Evolutionary conservation across 2,797 vertebrate genomes (phyloP).

Genomic region (Poeciliopsis gracilis): DNA sequence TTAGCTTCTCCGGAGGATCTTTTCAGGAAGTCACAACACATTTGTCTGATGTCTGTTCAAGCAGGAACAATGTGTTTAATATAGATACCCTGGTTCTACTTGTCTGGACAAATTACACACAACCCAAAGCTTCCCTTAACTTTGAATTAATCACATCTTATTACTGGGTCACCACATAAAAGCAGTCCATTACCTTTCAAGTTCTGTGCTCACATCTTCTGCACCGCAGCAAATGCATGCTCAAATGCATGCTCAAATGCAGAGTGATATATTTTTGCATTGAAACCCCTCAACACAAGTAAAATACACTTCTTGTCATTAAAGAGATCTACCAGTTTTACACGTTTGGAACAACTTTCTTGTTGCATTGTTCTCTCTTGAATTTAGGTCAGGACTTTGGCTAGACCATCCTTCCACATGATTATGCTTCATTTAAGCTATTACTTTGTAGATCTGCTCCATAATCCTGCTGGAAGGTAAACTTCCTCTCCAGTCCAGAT

Average conservation of each 20-base stretch:
- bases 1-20: slow-evolving; percentile 56
- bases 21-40: slow-evolving; percentile 58
- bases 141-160: slow-evolving; percentile 62
- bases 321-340: neutral
- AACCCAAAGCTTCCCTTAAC: slow-evolving; percentile 63
- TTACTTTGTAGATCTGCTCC: neutral
- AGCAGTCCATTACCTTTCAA: slow-evolving; percentile 37
- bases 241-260: neutral
- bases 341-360: neutral
- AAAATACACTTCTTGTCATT: neutral
- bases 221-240: neutral
- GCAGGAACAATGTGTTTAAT: slow-evolving; percentile 59
- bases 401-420: neutral
- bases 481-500: neutral
- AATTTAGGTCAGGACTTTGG: neutral
- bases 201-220: slow-evolving; percentile 27
- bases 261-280: neutral
- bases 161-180: slow-evolving; percentile 44
- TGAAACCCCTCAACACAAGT: neutral
- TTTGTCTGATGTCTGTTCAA: slow-evolving; percentile 64
- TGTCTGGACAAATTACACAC: slow-evolving; percentile 62
- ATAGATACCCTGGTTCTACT: slow-evolving; percentile 61
- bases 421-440: neutral
- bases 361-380: neutral
- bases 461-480: neutral